Base-by-base conservation (phyloP, 2,113 vertebrate genomes). In the Pterocles gutturalis region DNA sequence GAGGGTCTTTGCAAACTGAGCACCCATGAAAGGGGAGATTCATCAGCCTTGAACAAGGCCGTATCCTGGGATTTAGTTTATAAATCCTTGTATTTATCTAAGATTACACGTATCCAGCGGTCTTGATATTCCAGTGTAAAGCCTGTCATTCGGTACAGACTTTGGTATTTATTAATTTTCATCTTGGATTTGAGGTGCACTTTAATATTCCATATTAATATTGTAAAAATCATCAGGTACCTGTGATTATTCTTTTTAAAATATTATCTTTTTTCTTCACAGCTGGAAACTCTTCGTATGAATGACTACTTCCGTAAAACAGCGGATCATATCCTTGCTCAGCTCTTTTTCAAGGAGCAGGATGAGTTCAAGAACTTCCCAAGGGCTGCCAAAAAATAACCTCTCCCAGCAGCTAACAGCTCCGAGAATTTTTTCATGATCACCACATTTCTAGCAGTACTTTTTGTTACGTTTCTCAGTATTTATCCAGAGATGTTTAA, bases 231-330 rank as follows among this genome's bases (percentile, higher is more conserved):
- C 13, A 28, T 41, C 18, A 5, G 48, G 45, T 21, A 60, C n/a
- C 29, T 28, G 0, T 2, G 19, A 8, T 31, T 4, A 17, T 41
- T 26, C 24, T 53, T 29, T 34, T 16, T 16, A 29, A 60, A 49
- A 55, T 20, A 6, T 0, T 76, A 10, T 53, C 17, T 17, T 38
- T 89, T 91, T 85, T n/a, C 34, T 61, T 51, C 5, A 6, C 61
- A 98, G 98, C 83, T 98, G 38, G 89, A 98, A 90, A 98, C 97
- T 17, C 95, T 98, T 16, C 97, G 98, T 26, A 97, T 98, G 97
- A 97, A 97, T 0, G 83, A 97, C 36, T 98, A 98, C 82, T 93
- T 98, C 61, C 96, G 86, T 2, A 89, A 62, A 5, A 98, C 96
- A 7, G 89, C 97, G 43, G 97, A 98, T 54, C 97, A 97, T 9